phyloP scores from a whole-genome alignment of 2,888 invertebrate species.

The Mystacides longicornis region DNA sequence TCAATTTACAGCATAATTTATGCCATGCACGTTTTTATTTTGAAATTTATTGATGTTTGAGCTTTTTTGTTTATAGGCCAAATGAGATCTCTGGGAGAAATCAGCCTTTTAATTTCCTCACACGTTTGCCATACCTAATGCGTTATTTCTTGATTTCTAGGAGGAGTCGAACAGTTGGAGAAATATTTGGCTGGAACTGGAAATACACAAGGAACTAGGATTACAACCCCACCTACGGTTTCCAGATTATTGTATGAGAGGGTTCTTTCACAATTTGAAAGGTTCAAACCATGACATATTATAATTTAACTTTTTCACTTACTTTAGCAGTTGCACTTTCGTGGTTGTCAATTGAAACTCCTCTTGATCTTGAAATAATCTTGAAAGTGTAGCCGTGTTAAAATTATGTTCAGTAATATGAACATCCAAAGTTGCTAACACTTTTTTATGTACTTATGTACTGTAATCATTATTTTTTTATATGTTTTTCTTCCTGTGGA shows the following conservation, averaged over 20 bases:
- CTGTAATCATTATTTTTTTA: too few relatives aligned
- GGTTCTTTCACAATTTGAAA: constrained; percentile 49
- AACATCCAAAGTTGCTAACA: too few relatives aligned
- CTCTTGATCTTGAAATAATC: neutral
- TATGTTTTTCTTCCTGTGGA: too few relatives aligned
- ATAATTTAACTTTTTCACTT: too few relatives aligned
- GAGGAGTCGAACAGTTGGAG: constrained; percentile 79
- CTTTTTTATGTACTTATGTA: too few relatives aligned
- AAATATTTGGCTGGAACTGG: constrained; percentile 57
- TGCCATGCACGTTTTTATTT: neutral
- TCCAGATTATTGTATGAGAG: constrained; percentile 72
- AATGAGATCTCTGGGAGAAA: neutral
- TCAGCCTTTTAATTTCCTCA: neutral
- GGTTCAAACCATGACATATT: neutral
- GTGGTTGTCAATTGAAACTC: neutral
- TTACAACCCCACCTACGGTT: constrained; percentile 58
- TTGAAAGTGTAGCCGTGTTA: neutral
- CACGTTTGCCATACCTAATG: too few relatives aligned
- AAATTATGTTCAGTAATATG: neutral
- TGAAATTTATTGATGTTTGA: neutral
- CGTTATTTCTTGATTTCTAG: constrained; percentile 38
- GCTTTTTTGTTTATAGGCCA: neutral
- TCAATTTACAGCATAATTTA: neutral
- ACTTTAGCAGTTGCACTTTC: too few relatives aligned
- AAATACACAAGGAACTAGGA: constrained; percentile 32